Conservation (phyloP, 2,888 invertebrate species). For the Sisyra terminalis region DNA sequence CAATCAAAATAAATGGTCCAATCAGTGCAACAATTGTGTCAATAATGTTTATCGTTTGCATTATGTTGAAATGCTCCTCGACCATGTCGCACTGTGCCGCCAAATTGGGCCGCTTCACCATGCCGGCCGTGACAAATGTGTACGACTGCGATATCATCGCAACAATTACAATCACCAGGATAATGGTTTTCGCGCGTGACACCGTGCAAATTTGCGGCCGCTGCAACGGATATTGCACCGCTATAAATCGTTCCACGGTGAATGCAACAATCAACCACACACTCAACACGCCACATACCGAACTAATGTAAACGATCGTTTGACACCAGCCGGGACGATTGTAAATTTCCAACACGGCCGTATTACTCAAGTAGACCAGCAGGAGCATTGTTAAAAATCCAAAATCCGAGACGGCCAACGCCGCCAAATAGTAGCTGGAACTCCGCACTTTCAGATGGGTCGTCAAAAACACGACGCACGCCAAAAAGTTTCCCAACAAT, state of each 20-base stretch:
- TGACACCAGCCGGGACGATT: slow-evolving; percentile 39
- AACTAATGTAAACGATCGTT: slow-evolving; percentile 31
- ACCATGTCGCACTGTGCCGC: slow-evolving; percentile 31
- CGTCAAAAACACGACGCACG: slow-evolving; percentile 39
- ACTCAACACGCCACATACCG: slow-evolving; percentile 42
- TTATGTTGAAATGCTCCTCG: slow-evolving; percentile 30
- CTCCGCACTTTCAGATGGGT: slow-evolving; percentile 41
- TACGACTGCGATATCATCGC: slow-evolving; percentile 28
- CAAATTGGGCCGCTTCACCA: slow-evolving; percentile 14
- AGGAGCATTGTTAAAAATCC: slow-evolving; percentile 36
- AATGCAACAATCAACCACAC: slow-evolving; percentile 55
- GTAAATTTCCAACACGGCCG: slow-evolving; percentile 29
- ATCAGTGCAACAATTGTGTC: slow-evolving; percentile 46
- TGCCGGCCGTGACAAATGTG: slow-evolving; percentile 28
- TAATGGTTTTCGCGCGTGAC: slow-evolving; percentile 36
- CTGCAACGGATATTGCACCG: slow-evolving; percentile 42
- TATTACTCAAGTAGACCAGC: slow-evolving; percentile 34
- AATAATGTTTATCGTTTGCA: slow-evolving; percentile 36
- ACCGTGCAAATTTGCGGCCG: slow-evolving; percentile 43
- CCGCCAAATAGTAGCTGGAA: slow-evolving; percentile 45
- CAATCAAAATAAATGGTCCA: slow-evolving; percentile 38
- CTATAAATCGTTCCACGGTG: slow-evolving; percentile 50
- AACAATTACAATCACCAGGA: slow-evolving; percentile 26
- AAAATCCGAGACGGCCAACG: slow-evolving; percentile 40
- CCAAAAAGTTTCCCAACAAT: slow-evolving; percentile 39